Conservation (phyloP, 2,888 invertebrate genomes). For the Drosophila pseudotalamancana region DNA sequence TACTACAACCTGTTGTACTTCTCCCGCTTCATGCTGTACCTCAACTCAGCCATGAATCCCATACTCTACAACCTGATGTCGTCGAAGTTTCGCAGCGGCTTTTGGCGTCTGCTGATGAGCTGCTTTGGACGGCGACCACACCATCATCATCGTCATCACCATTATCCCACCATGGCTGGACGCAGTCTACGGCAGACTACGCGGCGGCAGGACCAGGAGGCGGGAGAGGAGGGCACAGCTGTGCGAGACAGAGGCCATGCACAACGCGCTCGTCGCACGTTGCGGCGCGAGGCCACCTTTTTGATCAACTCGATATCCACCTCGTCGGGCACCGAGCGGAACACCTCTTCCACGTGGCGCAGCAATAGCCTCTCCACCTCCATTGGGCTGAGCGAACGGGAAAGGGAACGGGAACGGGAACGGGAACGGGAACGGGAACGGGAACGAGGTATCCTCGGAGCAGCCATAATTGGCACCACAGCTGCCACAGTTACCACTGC, state of each 20-base stretch:
- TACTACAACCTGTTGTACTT: conserved; percentile 94
- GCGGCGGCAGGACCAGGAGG: conserved; percentile 33
- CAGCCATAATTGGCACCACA: conserved; percentile 78
- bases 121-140: conserved; percentile 61
- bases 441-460: conserved; percentile 64
- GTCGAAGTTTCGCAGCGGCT: conserved; percentile 94
- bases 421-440: conserved; percentile 64
- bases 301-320: conserved; percentile 79
- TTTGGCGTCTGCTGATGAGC: conserved; percentile 87
- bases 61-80: conserved; percentile 96
- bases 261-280: conserved; percentile 56
- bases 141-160: conserved; percentile 60
- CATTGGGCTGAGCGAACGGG: conserved; percentile 53
- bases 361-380: conserved; percentile 76
- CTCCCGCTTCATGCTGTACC: conserved; percentile 93
- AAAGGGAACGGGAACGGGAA: conserved; percentile 53
- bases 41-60: conserved; percentile 96
- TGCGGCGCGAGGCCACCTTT: conserved; percentile 77
- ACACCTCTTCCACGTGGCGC: conserved; percentile 72
- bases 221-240: conserved; percentile 31
- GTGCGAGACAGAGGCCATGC: conserved; percentile 11
- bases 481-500: conserved; percentile 74
- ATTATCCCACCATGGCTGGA: conserved; percentile 31
- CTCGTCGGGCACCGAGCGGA: conserved; percentile 79
- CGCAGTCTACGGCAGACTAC: conserved; percentile 44